Percentiles rank a stretch among this genome's conserved stretches.
Evolutionary conservation across 2,797 vertebrate species (phyloP).

Genomic region (Simalia tracyae): DNA sequence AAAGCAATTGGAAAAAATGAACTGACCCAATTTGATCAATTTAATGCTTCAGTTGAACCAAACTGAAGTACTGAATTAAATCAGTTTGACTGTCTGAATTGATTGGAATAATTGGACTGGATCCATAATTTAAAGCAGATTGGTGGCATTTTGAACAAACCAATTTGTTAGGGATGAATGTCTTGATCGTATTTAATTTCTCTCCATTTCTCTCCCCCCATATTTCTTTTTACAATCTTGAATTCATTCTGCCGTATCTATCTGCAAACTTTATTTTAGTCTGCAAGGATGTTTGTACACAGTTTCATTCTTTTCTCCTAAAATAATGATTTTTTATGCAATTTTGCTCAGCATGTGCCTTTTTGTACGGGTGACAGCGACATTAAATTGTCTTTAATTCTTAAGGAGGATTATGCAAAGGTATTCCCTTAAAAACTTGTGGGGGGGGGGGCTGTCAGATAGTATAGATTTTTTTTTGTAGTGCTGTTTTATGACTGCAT

Average conservation of each 20-base stretch:
- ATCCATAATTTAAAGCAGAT: neutral
- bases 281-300: neutral
- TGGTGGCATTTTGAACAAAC: neutral
- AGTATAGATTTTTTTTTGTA: neutral
- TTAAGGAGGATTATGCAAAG: neutral
- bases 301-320: neutral
- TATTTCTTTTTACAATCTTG: neutral
- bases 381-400: neutral
- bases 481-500: neutral
- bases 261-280: neutral
- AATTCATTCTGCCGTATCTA: neutral
- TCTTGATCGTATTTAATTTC: neutral
- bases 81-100: neutral
- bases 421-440: neutral
- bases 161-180: neutral
- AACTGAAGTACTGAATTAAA: neutral
- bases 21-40: neutral
- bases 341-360: neutral
- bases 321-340: neutral
- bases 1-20: neutral
- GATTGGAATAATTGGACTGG: neutral
- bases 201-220: neutral
- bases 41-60: neutral
- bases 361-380: neutral
- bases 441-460: neutral